phyloP scores from a whole-genome alignment of 1,140 invertebrate species.

The Dolichoris vasculosae region DNA sequence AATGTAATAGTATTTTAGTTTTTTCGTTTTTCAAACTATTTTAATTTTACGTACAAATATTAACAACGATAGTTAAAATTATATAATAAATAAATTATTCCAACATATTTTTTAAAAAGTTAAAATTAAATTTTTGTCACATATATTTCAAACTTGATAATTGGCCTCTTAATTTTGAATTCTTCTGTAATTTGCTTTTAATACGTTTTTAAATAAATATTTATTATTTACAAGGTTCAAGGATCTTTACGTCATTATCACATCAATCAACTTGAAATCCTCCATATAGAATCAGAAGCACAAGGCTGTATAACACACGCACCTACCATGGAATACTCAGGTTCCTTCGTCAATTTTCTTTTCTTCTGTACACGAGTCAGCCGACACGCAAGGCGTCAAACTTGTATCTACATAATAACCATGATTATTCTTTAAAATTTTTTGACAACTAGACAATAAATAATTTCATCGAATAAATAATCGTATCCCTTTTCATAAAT shows the following conservation, averaged over 20 bases:
- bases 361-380: neutral
- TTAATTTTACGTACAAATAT: too few relatives aligned
- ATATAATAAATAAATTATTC: too few relatives aligned
- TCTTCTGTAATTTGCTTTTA: neutral
- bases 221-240: constrained; percentile 21
- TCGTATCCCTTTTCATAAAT: neutral
- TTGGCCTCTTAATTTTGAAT: neutral
- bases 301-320: neutral
- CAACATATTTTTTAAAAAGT: too few relatives aligned
- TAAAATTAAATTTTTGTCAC: neutral
- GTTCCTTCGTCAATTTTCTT: constrained; percentile 11
- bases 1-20: too few relatives aligned
- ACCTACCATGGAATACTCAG: neutral
- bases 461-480: neutral
- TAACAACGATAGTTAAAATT: too few relatives aligned
- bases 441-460: constrained; percentile 5
- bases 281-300: neutral
- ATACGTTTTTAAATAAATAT: constrained; percentile 6
- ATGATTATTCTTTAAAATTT: constrained; percentile 11
- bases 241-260: constrained; percentile 9
- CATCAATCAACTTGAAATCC: neutral
- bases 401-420: constrained; percentile 11
- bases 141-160: neutral
- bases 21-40: too few relatives aligned
- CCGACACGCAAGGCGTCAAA: constrained; percentile 28